These are phyloP conservation scores for Diachrysia chrysitis DNA, from an alignment of 2,888 invertebrate species.

Conservation along the genomic window DNA sequence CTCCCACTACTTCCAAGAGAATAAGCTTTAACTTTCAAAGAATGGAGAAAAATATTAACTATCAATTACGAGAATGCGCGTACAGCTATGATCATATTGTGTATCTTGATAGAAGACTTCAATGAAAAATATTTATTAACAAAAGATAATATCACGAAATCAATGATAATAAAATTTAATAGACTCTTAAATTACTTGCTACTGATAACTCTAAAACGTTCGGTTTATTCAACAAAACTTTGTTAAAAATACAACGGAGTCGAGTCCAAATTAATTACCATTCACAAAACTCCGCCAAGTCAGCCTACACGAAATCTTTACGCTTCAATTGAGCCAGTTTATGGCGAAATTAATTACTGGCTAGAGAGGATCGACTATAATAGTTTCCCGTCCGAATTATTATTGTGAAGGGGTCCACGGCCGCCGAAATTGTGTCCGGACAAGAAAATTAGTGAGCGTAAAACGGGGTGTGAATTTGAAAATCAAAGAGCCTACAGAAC, in stretches of 20 bases:
- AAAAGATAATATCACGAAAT: constrained; percentile 14
- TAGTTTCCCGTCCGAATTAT: constrained; percentile 88
- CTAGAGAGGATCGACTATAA: constrained; percentile 88
- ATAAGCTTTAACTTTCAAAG: not conserved
- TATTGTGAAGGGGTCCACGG: constrained; percentile 81
- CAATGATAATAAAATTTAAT: constrained; percentile 31
- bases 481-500: constrained; percentile 85
- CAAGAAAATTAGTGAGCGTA: constrained; percentile 89
- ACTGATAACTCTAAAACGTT: constrained; percentile 54
- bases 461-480: constrained; percentile 88
- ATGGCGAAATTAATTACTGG: constrained; percentile 88
- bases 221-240: constrained; percentile 66
- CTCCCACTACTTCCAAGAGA: constrained; percentile 16
- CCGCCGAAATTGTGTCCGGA: constrained; percentile 87
- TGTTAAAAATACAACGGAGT: constrained; percentile 77
- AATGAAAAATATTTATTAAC: no score
- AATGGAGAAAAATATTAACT: not conserved
- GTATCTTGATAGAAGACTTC: no score
- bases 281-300: constrained; percentile 78
- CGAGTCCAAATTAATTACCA: constrained; percentile 82
- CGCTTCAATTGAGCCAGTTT: constrained; percentile 88
- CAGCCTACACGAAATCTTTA: constrained; percentile 86
- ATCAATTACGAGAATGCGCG: no score
- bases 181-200: constrained; percentile 31
- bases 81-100: no score